These are phyloP conservation scores for Temnothorax rugatulus DNA, from an alignment of 2,888 invertebrate genomes.

Conservation along the genomic window DNA sequence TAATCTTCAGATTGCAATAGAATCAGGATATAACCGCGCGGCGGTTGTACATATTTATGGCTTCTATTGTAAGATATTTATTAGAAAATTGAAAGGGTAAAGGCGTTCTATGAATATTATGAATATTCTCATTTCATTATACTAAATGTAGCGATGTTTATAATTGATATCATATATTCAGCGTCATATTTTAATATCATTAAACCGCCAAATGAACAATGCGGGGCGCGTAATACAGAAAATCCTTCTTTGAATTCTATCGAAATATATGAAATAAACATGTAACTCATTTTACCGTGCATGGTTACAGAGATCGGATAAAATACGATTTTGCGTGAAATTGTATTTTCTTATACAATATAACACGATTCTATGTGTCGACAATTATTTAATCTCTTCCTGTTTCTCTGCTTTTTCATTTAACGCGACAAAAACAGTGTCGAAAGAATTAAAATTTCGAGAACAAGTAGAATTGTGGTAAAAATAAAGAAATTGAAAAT, in stretches of 20 bases:
- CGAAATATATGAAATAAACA: constrained; percentile 11
- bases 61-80: constrained; percentile 31
- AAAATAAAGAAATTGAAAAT: background rate
- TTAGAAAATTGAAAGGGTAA: background rate
- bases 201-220: constrained; percentile 23
- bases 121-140: constrained; percentile 37
- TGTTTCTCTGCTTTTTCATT: background rate
- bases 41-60: background rate
- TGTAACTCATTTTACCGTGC: background rate
- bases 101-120: constrained; percentile 23
- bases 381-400: background rate
- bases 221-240: background rate
- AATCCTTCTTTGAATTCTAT: constrained; percentile 19
- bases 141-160: constrained; percentile 2
- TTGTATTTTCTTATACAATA: background rate
- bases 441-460: background rate
- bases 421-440: background rate
- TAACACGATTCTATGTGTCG: background rate
- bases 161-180: background rate
- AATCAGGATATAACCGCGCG: background rate
- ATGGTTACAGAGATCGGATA: background rate
- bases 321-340: background rate
- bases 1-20: background rate
- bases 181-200: constrained; percentile 34
- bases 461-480: background rate